These are phyloP conservation scores for Apomyelois bistriatella DNA, from an alignment of 2,888 invertebrate species.

Conservation along the genomic window DNA sequence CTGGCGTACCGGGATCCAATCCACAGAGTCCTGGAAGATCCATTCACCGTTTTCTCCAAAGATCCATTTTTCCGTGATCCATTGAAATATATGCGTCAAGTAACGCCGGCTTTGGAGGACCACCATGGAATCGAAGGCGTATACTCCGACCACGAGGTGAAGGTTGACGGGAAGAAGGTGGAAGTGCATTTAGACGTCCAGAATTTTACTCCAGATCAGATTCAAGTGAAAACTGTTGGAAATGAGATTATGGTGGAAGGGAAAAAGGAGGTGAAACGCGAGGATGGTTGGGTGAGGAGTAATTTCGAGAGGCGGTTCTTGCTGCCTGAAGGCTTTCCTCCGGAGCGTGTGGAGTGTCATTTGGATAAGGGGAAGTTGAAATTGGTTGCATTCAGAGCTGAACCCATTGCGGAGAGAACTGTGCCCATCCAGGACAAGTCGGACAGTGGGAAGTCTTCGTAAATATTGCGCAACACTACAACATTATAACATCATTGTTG, in stretches of 20 bases:
- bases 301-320: constrained; percentile 88
- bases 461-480: constrained; percentile 4
- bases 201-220: constrained; percentile 89
- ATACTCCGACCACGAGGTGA: constrained; percentile 77
- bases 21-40: constrained; percentile 53
- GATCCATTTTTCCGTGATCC: constrained; percentile 71
- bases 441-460: constrained; percentile 19
- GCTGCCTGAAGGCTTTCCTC: constrained; percentile 87
- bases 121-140: constrained; percentile 67
- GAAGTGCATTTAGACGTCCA: constrained; percentile 87
- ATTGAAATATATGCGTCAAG: constrained; percentile 49
- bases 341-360: constrained; percentile 85
- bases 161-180: constrained; percentile 83
- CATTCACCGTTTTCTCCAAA: constrained; percentile 48
- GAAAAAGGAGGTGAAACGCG: constrained; percentile 87
- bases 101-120: constrained; percentile 42
- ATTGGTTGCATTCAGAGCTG: constrained; percentile 81
- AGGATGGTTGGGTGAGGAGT: constrained; percentile 86
- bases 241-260: constrained; percentile 87
- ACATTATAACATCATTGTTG: too few species aligned
- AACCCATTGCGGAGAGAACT: constrained; percentile 53
- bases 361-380: constrained; percentile 88
- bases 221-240: constrained; percentile 88
- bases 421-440: constrained; percentile 57
- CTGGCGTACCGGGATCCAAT: constrained; percentile 56